Conservation (phyloP, 2,797 vertebrate genomes). For the Helarctos malayanus region DNA sequence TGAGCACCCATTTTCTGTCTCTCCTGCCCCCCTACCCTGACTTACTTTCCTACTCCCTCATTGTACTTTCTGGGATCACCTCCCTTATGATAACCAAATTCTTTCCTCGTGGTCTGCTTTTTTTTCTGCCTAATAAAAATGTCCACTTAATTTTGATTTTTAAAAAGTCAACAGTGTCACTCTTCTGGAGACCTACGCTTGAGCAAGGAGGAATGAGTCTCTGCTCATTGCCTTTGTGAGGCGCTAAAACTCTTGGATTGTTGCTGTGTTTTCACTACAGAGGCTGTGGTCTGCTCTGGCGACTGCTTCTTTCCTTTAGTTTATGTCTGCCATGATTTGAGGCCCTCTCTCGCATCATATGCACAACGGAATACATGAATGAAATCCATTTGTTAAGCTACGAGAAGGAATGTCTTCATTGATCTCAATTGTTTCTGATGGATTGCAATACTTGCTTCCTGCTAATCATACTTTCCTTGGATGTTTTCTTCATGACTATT, state of each 20-base stretch:
- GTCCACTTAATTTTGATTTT: not conserved
- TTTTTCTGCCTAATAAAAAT: not conserved
- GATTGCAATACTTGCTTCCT: not conserved
- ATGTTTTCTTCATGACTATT: not conserved
- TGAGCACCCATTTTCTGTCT: not conserved
- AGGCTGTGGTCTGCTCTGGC: not conserved
- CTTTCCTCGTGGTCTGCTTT: not conserved
- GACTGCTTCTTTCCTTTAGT: not conserved
- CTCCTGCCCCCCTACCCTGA: not conserved
- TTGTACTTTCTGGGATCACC: not conserved
- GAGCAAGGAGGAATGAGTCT: not conserved
- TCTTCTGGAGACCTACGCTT: not conserved
- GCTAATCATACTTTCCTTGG: not conserved
- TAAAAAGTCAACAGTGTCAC: not conserved
- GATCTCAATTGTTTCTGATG: not conserved
- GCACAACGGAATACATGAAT: not conserved
- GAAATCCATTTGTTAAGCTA: not conserved
- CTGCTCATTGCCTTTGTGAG: not conserved
- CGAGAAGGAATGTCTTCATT: not conserved
- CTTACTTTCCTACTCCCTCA: not conserved
- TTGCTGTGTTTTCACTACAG: rapidly evolving
- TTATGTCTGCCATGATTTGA: not conserved
- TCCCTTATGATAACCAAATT: not conserved
- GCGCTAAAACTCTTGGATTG: not conserved
- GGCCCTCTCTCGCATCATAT: not conserved